Evolutionary conservation across 1,140 invertebrate genomes (phyloP), one percentile per base, ranked within the genome.

Genomic region (Teleogryllus occipitalis): DNA sequence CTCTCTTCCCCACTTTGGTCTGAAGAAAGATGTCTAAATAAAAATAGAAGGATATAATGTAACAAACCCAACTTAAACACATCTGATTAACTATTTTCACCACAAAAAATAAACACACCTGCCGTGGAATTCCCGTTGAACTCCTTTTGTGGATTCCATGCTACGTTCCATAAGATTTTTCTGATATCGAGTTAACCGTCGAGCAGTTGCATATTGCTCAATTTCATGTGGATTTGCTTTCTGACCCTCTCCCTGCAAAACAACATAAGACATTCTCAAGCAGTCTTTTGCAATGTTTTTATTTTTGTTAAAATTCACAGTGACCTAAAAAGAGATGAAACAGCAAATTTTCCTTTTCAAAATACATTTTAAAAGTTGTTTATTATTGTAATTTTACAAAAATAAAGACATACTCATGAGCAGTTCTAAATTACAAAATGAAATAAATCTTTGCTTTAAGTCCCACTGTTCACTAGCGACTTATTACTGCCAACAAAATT

Each of bases 111-210:
- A n/a, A n/a, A 65, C 10, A 0, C 3, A 65, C 54, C 54, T 65
- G 10, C 10, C 10, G 7, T 10, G 18, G 18, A 14, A 65, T 65
- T 65, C 54, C 18, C 10, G 10, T 14, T 7, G 54, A 65, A 65
- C 18, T 65, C 2, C 54, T 65, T 54, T 54, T 0, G 76, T 54
- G 2, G 48, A 48, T 15, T 77, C 78, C 10, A 79, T 12, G 22
- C 72, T 79, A n/a, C 73, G 65, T 7, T 73, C 72, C 65, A 79
- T 12, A 8, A 79, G 27, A 47, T 21, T 27, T 14, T 39, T 74
- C 74, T 79, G 78, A 75, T 79, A 72, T 47, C 78, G 72, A 21
- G 78, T 79, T 46, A 79, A 46, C 39, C 78, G 72, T 27, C 78
- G 14, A 47, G 72, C 27, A 47, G 78, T 79, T 15, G 73, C n/a